phyloP scores from a whole-genome alignment of 1,140 invertebrate genomes.

The Bombus waltoni region DNA sequence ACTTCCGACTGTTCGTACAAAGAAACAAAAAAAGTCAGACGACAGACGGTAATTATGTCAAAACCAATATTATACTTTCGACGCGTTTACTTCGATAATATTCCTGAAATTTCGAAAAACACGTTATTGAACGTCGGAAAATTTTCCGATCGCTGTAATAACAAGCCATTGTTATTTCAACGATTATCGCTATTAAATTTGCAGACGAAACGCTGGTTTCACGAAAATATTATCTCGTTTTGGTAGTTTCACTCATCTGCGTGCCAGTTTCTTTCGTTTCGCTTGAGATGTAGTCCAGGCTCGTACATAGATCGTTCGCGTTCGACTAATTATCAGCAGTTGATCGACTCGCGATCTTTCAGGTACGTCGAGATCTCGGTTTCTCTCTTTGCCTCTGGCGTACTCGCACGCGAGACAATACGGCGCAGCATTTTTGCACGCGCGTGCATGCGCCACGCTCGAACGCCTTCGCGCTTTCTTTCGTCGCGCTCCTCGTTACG shows the following conservation, averaged over 20 bases:
- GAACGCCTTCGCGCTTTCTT: slow-evolving; percentile 51
- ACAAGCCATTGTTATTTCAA: neutral
- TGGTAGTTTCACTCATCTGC: neutral
- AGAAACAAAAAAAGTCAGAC: neutral
- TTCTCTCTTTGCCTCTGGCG: neutral
- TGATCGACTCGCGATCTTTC: slow-evolving; percentile 12
- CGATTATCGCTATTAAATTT: neutral
- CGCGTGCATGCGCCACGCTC: slow-evolving; percentile 32
- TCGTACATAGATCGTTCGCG: neutral
- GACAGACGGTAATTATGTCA: neutral
- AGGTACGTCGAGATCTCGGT: neutral
- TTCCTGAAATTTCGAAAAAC: neutral
- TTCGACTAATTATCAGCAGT: slow-evolving; percentile 1
- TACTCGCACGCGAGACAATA: slow-evolving; percentile 33
- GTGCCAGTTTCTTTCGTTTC: neutral
- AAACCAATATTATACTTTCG: neutral
- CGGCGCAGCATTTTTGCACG: slow-evolving; percentile 28
- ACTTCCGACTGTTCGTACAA: neutral
- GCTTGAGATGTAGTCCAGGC: too few relatives aligned
- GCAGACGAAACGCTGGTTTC: neutral
- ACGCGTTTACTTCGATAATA: neutral
- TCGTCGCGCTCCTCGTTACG: slow-evolving; percentile 27
- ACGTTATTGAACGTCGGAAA: neutral
- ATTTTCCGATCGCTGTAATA: neutral
- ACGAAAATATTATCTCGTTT: neutral